Evolutionary conservation across 2,113 vertebrate species (phyloP).

Genomic region (Percina caprodes): DNA sequence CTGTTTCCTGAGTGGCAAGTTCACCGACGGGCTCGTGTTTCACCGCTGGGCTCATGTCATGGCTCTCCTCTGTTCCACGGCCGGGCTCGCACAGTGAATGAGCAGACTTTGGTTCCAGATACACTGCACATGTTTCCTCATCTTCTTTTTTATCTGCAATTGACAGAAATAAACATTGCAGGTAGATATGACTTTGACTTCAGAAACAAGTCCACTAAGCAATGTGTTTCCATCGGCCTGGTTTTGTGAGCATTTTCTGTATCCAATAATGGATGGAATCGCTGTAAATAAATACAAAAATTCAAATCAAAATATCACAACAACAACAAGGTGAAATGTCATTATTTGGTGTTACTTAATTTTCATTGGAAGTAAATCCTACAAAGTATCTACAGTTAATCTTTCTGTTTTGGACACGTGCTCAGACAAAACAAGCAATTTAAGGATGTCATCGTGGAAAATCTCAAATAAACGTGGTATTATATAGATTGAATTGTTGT

Average conservation of each 20-base stretch:
- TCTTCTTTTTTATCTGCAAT: constrained; percentile 40
- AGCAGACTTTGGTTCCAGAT: not conserved
- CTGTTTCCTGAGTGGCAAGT: not conserved
- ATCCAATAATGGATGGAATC: too few relatives aligned
- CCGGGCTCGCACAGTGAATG: not conserved
- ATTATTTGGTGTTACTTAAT: too few relatives aligned
- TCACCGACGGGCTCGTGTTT: constrained; percentile 58
- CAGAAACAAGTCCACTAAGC: not conserved
- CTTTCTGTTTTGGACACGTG: not conserved
- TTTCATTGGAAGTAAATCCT: too few relatives aligned
- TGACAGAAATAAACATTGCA: not conserved
- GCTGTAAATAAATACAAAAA: too few relatives aligned
- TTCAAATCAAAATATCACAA: too few relatives aligned
- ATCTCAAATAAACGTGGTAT: too few relatives aligned
- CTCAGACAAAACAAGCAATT: not conserved
- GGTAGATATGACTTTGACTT: not conserved
- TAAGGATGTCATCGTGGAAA: not conserved
- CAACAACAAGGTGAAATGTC: too few relatives aligned
- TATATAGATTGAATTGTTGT: not conserved
- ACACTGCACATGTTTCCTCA: not conserved
- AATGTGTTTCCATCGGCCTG: too few relatives aligned
- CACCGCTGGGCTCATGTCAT: constrained; percentile 16
- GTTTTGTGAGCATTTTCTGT: too few relatives aligned
- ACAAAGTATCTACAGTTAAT: too few relatives aligned
- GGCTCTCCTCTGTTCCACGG: not conserved